A percentile compares a stretch with the other conserved stretches of the same genome.
phyloP scores from a whole-genome alignment of 2,113 vertebrate species.

The Actenoides hombroni region DNA sequence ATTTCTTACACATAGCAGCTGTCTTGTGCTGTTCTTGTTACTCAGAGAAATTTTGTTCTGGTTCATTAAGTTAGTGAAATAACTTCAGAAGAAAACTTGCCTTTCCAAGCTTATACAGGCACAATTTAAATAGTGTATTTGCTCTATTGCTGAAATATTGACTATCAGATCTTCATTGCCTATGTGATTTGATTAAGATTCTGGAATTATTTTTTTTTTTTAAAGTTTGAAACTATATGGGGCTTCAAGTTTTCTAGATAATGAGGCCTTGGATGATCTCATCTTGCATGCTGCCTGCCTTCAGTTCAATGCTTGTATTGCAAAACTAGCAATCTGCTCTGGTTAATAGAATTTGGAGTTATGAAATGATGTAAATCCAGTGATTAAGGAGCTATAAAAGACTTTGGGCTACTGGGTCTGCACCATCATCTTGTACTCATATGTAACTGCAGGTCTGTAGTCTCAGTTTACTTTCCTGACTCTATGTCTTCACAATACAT shows the following conservation, averaged over 20 bases:
- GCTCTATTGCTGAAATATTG: background rate
- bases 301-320: slow-evolving; percentile 17
- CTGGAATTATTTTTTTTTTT: background rate
- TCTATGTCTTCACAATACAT: slow-evolving; percentile 19
- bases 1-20: background rate
- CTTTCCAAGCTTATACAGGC: background rate
- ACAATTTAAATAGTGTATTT: background rate
- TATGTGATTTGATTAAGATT: background rate
- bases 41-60: background rate
- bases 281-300: background rate
- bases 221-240: background rate
- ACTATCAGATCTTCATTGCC: background rate
- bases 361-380: slow-evolving; percentile 53
- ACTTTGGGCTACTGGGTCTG: slow-evolving; percentile 31
- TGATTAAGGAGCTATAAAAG: slow-evolving; percentile 52
- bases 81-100: background rate
- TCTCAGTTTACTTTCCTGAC: slow-evolving; percentile 33
- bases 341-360: slow-evolving; percentile 53
- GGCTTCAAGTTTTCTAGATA: background rate
- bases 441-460: slow-evolving; percentile 35
- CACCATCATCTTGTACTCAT: slow-evolving; percentile 13
- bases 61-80: background rate
- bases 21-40: background rate
- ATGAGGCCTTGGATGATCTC: background rate
- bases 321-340: slow-evolving; percentile 30